Evolutionary conservation across 2,888 invertebrate genomes (phyloP).

Genomic region (Xestia rhomboidea): DNA sequence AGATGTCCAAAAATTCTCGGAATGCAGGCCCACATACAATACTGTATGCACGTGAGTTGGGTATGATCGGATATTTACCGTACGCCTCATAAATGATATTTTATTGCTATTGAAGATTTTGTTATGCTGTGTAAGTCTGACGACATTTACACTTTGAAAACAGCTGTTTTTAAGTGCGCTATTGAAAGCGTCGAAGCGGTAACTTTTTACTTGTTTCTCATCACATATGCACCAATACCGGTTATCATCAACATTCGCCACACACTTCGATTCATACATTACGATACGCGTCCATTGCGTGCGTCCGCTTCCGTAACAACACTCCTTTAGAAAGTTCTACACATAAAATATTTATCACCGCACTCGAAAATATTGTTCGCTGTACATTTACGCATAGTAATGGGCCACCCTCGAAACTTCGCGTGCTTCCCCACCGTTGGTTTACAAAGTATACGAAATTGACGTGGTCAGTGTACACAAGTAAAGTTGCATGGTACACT

Average conservation of each 20-base stretch:
- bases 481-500: slow-evolving; percentile 44
- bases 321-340: slow-evolving; percentile 73
- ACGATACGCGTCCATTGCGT: slow-evolving; percentile 64
- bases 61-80: background rate
- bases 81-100: background rate
- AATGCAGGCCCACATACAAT: background rate
- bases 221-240: slow-evolving; percentile 44
- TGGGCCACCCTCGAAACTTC: slow-evolving; percentile 45
- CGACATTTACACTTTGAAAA: background rate
- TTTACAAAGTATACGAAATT: slow-evolving; percentile 52
- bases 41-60: background rate
- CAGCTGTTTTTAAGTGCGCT: background rate
- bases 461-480: slow-evolving; percentile 51
- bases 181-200: background rate
- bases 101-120: background rate
- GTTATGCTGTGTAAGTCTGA: background rate
- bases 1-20: background rate
- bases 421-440: slow-evolving; percentile 62
- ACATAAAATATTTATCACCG: slow-evolving; percentile 57
- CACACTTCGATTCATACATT: slow-evolving; percentile 54
- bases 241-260: slow-evolving; percentile 39
- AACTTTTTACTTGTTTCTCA: slow-evolving; percentile 19
- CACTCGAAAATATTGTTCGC: slow-evolving; percentile 64
- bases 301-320: slow-evolving; percentile 70
- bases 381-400: slow-evolving; percentile 66